Conservation (phyloP, 2,113 vertebrate genomes). For the Mormyrus iriodes region DNA sequence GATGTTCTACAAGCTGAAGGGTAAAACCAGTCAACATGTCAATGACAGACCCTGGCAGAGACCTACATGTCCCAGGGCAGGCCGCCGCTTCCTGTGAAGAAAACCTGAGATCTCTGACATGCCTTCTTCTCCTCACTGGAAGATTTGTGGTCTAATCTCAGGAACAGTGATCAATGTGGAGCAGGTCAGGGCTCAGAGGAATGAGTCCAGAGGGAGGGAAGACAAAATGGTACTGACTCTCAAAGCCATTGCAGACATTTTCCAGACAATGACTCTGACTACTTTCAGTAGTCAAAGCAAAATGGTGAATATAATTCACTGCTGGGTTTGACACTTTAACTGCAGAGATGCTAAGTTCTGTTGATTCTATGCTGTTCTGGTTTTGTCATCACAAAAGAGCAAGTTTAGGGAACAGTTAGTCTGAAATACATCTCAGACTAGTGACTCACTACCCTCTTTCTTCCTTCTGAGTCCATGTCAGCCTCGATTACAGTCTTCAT, state of each 20-base stretch:
- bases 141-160: neutral
- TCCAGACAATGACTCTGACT: neutral
- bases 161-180: neutral
- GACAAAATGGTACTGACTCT: neutral
- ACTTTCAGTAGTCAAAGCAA: neutral
- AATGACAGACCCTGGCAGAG: neutral
- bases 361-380: neutral
- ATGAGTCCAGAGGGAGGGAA: neutral
- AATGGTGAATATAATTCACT: neutral
- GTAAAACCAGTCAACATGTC: neutral
- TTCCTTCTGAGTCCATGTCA: neutral
- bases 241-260: neutral
- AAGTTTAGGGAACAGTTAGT: neutral
- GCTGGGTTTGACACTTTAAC: neutral
- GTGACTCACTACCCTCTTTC: neutral
- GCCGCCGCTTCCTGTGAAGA: neutral
- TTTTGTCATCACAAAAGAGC: neutral
- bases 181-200: neutral
- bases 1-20: neutral
- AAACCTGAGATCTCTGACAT: neutral
- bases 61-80: neutral
- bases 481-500: neutral
- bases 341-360: neutral
- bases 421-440: no score
- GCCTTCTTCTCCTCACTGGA: neutral